Base-by-base conservation (phyloP, 2,113 vertebrate genomes). In the Megaceryle maxima region DNA sequence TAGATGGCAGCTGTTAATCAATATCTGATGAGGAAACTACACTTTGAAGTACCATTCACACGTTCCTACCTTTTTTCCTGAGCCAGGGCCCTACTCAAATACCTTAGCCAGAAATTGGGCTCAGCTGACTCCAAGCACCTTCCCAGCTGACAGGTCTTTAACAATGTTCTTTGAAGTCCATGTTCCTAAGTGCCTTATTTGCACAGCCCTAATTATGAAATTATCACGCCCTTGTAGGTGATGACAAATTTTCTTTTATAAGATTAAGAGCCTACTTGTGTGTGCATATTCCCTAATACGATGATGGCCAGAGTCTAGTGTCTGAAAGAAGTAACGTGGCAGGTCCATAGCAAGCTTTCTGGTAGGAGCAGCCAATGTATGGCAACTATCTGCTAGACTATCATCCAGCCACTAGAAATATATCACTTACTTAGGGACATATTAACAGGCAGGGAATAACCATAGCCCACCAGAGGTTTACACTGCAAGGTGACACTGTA, bases 391-490 rank as follows among this genome's bases (percentile, higher is more conserved):
- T 92, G 56, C 29, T 79, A 70, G 44, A 16, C 22, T 83, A n/a
- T 78, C 68, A 68, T 17, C 51, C 66, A 67, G 33, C 17, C 37
- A 31, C 37, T 28, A 63, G 43, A 46, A 29, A 63, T 10, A 33
- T 2, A 2, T 37, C 22, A 31, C 35, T 44, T 14, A 35, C 39
- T 50, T 43, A 74, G 69, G 29, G 24, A 39, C 26, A 13, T 0
- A 2, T 16, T 17, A 14, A 10, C 11, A 39, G 63, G 55, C 28
- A 76, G 72, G 24, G 48, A 80, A 41, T 10, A 80, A 6, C 6
- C 1, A 0, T 3, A 76, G n/a, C 57, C 37, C 62, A 29, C 24
- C 16, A 7, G 39, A 10, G 20, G 14, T 11, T 68, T 39, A 53
- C 19, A 5, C 37, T 48, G 46, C 46, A 67, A 17, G 39, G 16